A percentile compares a stretch with the other conserved stretches of the same genome.
Evolutionary conservation across 2,113 vertebrate species (phyloP).

Genomic region (Dipodomys merriami): DNA sequence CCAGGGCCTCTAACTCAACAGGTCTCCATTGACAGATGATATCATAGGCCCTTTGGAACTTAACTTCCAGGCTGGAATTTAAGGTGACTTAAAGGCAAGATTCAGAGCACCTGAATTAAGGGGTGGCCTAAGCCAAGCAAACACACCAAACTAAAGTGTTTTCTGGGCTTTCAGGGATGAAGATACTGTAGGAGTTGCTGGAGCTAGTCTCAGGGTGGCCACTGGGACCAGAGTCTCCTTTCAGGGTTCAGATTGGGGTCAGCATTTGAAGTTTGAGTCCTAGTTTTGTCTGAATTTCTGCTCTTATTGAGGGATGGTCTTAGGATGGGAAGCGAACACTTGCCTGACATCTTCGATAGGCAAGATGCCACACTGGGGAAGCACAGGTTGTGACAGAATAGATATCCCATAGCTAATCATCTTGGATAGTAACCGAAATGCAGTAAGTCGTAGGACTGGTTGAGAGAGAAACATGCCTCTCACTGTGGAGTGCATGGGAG

Average conservation of each 20-base stretch:
- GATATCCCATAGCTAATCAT: not conserved
- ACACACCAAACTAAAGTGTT: not conserved
- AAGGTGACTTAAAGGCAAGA: slow-evolving; percentile 50
- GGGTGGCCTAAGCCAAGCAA: not conserved
- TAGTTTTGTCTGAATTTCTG: not conserved
- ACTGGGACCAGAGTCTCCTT: not conserved
- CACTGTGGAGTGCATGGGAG: too few relatives aligned
- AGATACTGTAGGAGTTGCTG: not conserved
- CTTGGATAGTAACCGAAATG: not conserved
- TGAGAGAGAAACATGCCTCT: not conserved
- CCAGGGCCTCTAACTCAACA: not conserved
- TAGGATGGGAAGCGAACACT: not conserved
- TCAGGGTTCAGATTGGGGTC: not conserved
- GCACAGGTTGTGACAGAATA: not conserved
- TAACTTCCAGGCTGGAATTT: slow-evolving; percentile 21
- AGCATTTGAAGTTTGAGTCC: not conserved
- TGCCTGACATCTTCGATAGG: accelerated
- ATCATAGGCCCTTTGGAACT: slow-evolving; percentile 16
- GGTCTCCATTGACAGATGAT: not conserved
- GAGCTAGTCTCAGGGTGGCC: not conserved
- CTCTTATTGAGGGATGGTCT: not conserved
- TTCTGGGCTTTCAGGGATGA: not conserved
- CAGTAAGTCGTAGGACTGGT: not conserved
- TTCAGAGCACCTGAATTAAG: not conserved
- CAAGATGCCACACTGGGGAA: not conserved